A percentile compares a stretch with the other conserved stretches of the same genome.
phyloP scores from a whole-genome alignment of 2,888 invertebrate species.

The Gortyna flavago region DNA sequence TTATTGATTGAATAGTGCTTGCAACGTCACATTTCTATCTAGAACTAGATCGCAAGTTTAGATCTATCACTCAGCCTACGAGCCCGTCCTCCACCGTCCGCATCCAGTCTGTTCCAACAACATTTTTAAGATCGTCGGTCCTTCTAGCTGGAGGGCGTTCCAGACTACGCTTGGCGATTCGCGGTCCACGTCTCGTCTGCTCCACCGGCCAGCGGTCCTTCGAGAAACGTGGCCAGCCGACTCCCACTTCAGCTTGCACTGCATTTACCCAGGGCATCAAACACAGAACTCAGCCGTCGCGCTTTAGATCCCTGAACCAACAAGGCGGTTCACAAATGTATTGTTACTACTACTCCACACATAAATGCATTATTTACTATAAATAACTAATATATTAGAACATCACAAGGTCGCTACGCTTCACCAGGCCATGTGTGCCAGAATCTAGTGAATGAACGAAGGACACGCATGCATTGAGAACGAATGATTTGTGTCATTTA shows the following conservation, averaged over 20 bases:
- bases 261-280: not conserved
- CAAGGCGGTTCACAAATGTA: not conserved
- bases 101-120: not conserved
- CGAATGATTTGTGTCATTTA: not conserved
- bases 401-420: slow-evolving; percentile 30
- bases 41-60: not conserved
- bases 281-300: not conserved
- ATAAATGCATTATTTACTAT: slow-evolving; percentile 18
- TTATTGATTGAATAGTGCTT: slow-evolving; percentile 9
- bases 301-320: too few relatives aligned
- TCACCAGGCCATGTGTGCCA: slow-evolving; percentile 32
- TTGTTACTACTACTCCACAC: slow-evolving; percentile 8
- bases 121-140: not conserved
- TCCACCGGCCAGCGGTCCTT: not conserved
- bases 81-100: not conserved
- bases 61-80: not conserved
- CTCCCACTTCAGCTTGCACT: not conserved
- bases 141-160: not conserved
- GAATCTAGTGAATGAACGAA: slow-evolving; percentile 29
- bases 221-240: not conserved
- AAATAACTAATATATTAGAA: slow-evolving; percentile 17
- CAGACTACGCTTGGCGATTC: not conserved
- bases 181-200: not conserved
- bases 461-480: slow-evolving; percentile 30
- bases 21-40: not conserved